These are phyloP conservation scores for Cyphomyrus discorhynchus DNA, from an alignment of 2,113 vertebrate species.

Conservation along the genomic window DNA sequence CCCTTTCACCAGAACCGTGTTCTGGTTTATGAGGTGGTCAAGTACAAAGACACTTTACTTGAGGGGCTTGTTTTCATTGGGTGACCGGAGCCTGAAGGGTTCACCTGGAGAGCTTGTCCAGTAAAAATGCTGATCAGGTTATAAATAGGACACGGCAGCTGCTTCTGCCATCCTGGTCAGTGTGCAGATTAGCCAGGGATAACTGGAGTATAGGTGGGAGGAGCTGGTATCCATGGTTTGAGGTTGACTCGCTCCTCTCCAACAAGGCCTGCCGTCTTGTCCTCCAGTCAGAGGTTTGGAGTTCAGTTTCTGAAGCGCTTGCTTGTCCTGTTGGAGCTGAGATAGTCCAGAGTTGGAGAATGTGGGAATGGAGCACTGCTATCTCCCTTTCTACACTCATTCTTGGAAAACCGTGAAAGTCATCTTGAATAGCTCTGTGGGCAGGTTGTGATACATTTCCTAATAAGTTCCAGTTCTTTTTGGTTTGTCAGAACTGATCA, in stretches of 20 bases:
- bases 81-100: background rate
- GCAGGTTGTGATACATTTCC: background rate
- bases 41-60: background rate
- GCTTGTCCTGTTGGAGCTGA: background rate
- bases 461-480: background rate
- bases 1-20: background rate
- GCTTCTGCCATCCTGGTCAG: background rate
- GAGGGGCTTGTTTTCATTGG: conserved; percentile 1
- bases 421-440: background rate
- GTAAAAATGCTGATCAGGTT: conserved; percentile 12
- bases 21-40: background rate
- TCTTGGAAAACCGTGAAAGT: background rate
- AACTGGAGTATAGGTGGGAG: background rate
- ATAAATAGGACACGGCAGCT: background rate
- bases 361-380: background rate
- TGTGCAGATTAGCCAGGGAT: background rate
- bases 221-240: background rate
- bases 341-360: background rate
- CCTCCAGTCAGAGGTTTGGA: background rate
- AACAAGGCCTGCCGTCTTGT: background rate
- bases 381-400: background rate
- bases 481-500: background rate
- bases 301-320: background rate
- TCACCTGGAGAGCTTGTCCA: conserved; percentile 1
- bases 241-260: background rate